Base-by-base conservation (phyloP, 2,888 invertebrate species). In the Mimachlamys varia region DNA sequence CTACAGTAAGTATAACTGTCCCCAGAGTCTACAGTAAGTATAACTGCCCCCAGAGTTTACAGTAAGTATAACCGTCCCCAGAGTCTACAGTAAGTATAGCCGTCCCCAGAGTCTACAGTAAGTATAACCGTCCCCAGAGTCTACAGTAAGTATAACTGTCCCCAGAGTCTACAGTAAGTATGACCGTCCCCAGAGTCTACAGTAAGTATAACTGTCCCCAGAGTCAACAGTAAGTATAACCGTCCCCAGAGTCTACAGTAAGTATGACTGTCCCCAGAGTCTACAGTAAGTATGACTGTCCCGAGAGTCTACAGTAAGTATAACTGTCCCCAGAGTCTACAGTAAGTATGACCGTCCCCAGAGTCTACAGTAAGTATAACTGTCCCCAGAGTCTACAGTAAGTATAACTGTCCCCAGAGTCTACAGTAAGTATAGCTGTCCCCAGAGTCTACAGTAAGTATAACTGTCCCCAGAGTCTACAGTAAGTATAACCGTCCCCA, bases 341-440 rank as follows among this genome's bases (percentile, higher is more conserved):
- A 95, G 96, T 96, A 94, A 89, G 88, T 88, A n/a, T n/a, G n/a
- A n/a, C n/a, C n/a, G n/a, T n/a, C n/a, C n/a, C n/a, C n/a, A n/a
- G n/a, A n/a, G n/a, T n/a, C n/a, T n/a, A n/a, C n/a, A n/a, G 95
- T 53, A 94, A 92, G 49, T 95, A 95, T 87, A 76, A 92, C 12
- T 96, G 96, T 93, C 96, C 97, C 12, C 93, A 94, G 55, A 94
- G 94, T n/a, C 93, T 96, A 49, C 95, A 95, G 96, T 96, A 94
- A 89, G 88, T 88, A n/a, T n/a, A n/a, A n/a, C n/a, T n/a, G n/a
- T n/a, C n/a, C n/a, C n/a, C n/a, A n/a, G n/a, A n/a, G n/a, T n/a
- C n/a, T n/a, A n/a, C n/a, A n/a, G 95, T 53, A 94, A 92, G 49
- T 95, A 95, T 87, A 76, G 91, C 12, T 96, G 96, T 93, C 96